Evolutionary conservation across 2,888 invertebrate genomes (phyloP), one percentile per base, ranked within the genome.

Genomic region (Strigamia maritima): DNA sequence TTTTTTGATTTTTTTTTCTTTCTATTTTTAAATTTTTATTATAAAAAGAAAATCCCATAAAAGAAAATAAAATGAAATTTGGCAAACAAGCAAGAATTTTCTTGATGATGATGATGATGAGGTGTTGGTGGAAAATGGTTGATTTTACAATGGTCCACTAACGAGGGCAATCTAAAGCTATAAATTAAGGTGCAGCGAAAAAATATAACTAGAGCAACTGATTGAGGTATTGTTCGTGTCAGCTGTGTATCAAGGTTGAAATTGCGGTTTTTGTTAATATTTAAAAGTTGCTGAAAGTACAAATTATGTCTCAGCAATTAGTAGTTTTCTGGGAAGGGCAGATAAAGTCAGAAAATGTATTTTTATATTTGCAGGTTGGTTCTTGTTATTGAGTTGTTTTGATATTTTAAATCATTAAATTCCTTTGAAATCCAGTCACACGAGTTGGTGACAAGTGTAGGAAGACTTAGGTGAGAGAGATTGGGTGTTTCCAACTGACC

Each of bases 101-200:
- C 14, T n/a, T 70, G 26, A 26, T 28, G n/a, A 22, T 19, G 60
- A 60, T 60, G n/a, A 49, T 49, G 49, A 35, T 8, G 70, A 28
- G 70, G 12, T 26, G 26, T n/a, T n/a, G 26, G 28, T 70, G 70
- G 3, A 70, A 70, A 70, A 70, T 70, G 70, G 70, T 28, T 26
- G 70, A 70, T 70, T 70, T 26, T 10, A 70, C 70, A 70, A 70
- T 70, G 70, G 26, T 28, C 6, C 70, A 26, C 12, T 70, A 70
- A 70, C 70, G 70, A 70, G 70, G 26, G 70, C 28, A 70, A 70
- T 70, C 14, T 28, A 28, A n/a, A 22, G 28, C 70, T 70, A 28
- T 26, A 28, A 70, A 70, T 70, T 28, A 26, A 70, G 70, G 70
- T 70, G 28, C 54, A 54, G 22, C 24, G n/a, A 65, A 65, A 26